Conservation (phyloP, 2,113 vertebrate genomes). For the Scatophagus argus region DNA sequence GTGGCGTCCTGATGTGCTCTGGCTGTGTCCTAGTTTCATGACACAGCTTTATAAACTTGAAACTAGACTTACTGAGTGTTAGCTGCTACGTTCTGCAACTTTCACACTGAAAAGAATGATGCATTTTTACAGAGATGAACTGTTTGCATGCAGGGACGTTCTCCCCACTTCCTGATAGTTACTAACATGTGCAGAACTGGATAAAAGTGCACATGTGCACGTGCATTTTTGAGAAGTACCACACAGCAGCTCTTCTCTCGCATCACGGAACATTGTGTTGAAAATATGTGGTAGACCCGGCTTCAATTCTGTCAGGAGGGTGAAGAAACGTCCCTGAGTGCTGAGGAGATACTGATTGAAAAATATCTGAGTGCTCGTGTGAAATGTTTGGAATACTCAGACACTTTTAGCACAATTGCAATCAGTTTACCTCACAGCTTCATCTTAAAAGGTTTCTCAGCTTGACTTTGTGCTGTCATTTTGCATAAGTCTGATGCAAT, state of each 20-base stretch:
- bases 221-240: not conserved
- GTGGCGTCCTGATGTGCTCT: not conserved
- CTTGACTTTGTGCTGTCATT: not conserved
- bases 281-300: slow-evolving; percentile 16
- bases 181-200: slow-evolving; percentile 11
- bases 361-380: slow-evolving; percentile 1
- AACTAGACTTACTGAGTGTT: no score
- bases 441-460: slow-evolving; percentile 19
- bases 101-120: not conserved
- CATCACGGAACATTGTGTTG: not conserved
- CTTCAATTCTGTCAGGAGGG: not conserved
- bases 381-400: slow-evolving; percentile 30
- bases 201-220: not conserved
- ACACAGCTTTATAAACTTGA: not conserved
- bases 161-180: slow-evolving; percentile 9
- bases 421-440: slow-evolving; percentile 20
- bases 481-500: slow-evolving; percentile 3
- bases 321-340: not conserved
- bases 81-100: not conserved
- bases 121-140: not conserved
- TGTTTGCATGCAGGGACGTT: not conserved
- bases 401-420: not conserved
- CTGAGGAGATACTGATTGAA: not conserved
- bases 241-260: slow-evolving; percentile 6
- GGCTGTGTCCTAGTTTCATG: not conserved